Evolutionary conservation across 2,797 vertebrate genomes (phyloP).

Genomic region (Salarias fasciatus): DNA sequence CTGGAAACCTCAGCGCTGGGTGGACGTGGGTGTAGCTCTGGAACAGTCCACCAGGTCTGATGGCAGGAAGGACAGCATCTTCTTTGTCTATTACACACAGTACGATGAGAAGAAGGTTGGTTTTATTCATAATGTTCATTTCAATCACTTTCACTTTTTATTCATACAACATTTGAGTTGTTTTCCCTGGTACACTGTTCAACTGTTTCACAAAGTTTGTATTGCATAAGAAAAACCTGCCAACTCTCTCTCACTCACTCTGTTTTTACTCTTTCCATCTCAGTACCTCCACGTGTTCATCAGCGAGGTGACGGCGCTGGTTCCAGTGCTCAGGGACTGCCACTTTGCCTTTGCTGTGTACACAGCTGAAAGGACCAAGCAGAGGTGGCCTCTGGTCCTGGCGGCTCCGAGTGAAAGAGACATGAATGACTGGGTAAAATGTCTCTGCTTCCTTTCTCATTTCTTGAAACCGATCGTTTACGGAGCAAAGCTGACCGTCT

Average conservation of each 20-base stretch:
- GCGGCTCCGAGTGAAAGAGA: slow-evolving; percentile 90
- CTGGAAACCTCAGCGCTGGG: slow-evolving; percentile 94
- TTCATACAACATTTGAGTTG: too few species aligned
- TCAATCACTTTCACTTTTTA: too few species aligned
- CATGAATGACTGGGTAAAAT: slow-evolving; percentile 92
- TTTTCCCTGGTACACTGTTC: too few species aligned
- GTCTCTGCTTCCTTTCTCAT: slow-evolving; percentile 1
- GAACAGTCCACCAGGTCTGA: slow-evolving; percentile 90
- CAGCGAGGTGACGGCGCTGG: slow-evolving; percentile 92
- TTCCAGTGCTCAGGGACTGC: slow-evolving; percentile 89
- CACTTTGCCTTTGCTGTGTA: slow-evolving; percentile 93
- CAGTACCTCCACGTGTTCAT: slow-evolving; percentile 93
- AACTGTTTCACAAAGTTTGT: too few species aligned
- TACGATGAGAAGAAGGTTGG: slow-evolving; percentile 94
- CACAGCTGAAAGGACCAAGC: slow-evolving; percentile 89
- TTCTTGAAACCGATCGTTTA: neutral
- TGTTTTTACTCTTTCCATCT: slow-evolving; percentile 6
- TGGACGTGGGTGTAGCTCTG: slow-evolving; percentile 90
- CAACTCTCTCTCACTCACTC: neutral
- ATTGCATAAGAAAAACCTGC: too few species aligned
- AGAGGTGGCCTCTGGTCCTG: slow-evolving; percentile 92
- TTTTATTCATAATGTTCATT: neutral
- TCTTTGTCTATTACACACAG: slow-evolving; percentile 94
- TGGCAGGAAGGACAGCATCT: slow-evolving; percentile 89
- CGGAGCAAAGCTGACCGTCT: neutral